These are phyloP conservation scores for Adela reaumurella DNA, from an alignment of 2,888 invertebrate species.

Conservation along the genomic window DNA sequence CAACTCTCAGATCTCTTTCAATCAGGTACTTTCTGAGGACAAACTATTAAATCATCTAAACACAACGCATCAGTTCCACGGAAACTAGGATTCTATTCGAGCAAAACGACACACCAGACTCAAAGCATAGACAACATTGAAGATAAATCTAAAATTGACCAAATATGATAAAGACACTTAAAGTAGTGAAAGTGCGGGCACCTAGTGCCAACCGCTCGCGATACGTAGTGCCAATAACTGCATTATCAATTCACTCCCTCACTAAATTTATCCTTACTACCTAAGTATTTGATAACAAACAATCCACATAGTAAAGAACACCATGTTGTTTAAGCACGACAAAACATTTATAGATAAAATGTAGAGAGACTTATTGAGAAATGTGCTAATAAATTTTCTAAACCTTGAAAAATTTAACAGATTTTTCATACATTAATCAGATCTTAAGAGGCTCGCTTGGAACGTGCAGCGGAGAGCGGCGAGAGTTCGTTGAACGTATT, in stretches of 20 bases:
- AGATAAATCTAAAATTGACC: constrained; percentile 50
- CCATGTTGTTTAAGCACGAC: constrained; percentile 56
- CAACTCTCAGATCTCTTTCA: too few relatives aligned
- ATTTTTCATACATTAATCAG: constrained; percentile 25
- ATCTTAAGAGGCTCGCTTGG: constrained; percentile 23
- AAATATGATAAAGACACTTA: constrained; percentile 53
- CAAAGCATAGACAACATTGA: constrained; percentile 5
- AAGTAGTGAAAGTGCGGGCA: constrained; percentile 19
- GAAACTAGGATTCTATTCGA: too few relatives aligned
- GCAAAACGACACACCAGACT: not conserved
- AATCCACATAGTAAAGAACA: constrained; percentile 32
- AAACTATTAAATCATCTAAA: too few relatives aligned
- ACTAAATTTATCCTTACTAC: constrained; percentile 35
- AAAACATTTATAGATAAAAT: constrained; percentile 59
- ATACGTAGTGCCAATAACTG: constrained; percentile 56
- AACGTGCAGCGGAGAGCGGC: constrained; percentile 21
- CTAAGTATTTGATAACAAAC: constrained; percentile 58
- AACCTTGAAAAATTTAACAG: constrained; percentile 39
- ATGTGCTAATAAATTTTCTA: constrained; percentile 55
- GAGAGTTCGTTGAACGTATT: constrained; percentile 44
- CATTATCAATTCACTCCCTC: constrained; percentile 39
- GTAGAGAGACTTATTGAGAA: constrained; percentile 59
- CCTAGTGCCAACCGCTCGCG: not conserved
- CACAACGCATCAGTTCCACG: too few relatives aligned
- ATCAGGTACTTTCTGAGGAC: too few relatives aligned